phyloP scores from a whole-genome alignment of 2,888 invertebrate genomes.

The Cosmorhoe ocellata region DNA sequence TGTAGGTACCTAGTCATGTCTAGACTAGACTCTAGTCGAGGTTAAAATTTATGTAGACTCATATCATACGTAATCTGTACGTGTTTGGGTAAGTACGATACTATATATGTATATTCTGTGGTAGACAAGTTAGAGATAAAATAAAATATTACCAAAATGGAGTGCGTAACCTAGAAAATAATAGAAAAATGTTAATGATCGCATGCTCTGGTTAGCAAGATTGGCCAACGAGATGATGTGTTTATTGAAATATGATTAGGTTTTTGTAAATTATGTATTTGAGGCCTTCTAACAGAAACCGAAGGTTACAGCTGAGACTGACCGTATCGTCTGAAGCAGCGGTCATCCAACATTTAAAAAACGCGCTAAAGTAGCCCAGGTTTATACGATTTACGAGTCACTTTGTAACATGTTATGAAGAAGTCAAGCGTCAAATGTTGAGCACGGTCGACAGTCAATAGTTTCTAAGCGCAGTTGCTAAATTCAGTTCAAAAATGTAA shows the following conservation, averaged over 20 bases:
- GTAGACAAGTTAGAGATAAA: constrained; percentile 3
- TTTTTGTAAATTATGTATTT: neutral
- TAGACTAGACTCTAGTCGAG: neutral
- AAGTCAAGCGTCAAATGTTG: too few species aligned
- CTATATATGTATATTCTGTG: too few species aligned
- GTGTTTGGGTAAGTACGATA: neutral
- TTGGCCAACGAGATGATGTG: constrained; percentile 34
- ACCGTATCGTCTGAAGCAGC: too few species aligned
- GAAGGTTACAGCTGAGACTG: too few species aligned
- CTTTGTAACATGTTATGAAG: too few species aligned
- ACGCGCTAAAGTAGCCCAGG: too few species aligned
- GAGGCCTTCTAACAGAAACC: too few species aligned
- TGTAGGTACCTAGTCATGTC: neutral
- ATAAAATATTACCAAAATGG: constrained; percentile 11
- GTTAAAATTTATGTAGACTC: neutral
- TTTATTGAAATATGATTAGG: constrained; percentile 16
- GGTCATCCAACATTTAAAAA: too few species aligned
- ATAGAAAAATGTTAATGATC: constrained; percentile 30
- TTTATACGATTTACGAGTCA: too few species aligned
- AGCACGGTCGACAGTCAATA: too few species aligned
- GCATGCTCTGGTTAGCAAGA: constrained; percentile 41
- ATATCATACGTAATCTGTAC: constrained; percentile 9
- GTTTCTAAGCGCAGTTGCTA: too few species aligned
- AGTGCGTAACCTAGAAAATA: constrained; percentile 22
- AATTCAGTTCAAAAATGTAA: too few species aligned